Evolutionary conservation across 2,113 vertebrate genomes (phyloP), one percentile per base, ranked within the genome.

Genomic region (Pygoscelis antarcticus): DNA sequence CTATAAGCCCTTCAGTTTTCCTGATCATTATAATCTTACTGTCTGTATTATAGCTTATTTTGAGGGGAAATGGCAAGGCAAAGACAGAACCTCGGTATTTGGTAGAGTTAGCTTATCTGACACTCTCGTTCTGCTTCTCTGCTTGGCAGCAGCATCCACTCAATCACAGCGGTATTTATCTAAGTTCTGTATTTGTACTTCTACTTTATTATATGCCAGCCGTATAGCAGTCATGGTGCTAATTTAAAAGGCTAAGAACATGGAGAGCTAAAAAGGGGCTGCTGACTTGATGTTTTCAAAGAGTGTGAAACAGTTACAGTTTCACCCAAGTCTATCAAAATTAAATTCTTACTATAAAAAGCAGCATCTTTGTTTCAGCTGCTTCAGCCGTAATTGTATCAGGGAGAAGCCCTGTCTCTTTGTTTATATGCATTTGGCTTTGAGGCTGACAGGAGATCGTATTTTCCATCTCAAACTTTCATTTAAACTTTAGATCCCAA

Each of bases 251-350:
- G 82, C 77, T 69, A 20, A 54, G 75, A 88, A 62, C 64, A 47
- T 1, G 25, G 74, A 85, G 64, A 90, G 89, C 85, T 97, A 83
- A 83, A 94, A 95, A 76, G 47, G 71, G 81, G 34, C 34, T 77
- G 76, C 91, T 96, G 90, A 92, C 80, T 93, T 49, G 91, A 22
- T 93, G 46, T 49, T 94, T 97, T 91, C 65, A 55, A 9, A 65
- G 64, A 38, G 69, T 68, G 80, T 87, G 93, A 87, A 96, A 69
- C 66, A 87, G 76, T 97, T 90, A 80, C 52, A 87, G 61, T 93
- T 96, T 96, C 87, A 90, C 58, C 82, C 84, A 71, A 96, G 94
- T 93, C 91, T 91, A n/a, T 92, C 46, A 72, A 40, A 96, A 92
- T 86, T 46, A 79, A 95, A 65, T 74, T 52, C 44, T 25, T 65